A percentile compares a stretch with the other conserved stretches of the same genome.
Evolutionary conservation across 2,113 vertebrate species (phyloP).

Genomic region (Trichomycterus rosablanca): DNA sequence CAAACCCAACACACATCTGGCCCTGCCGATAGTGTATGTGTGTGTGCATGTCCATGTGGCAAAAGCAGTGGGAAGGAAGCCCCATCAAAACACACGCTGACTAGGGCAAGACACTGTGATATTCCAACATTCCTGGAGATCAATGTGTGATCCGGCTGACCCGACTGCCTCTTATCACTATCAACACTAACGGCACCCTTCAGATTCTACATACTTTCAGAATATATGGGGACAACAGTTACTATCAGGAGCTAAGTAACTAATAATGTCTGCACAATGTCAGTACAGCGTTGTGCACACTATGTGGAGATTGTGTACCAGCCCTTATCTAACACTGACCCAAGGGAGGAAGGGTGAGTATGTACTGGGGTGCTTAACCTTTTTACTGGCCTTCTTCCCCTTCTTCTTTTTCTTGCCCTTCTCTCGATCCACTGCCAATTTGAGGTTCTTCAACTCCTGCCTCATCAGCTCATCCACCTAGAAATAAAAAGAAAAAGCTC

Average conservation of each 20-base stretch:
- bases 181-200: constrained; percentile 5
- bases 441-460: constrained; percentile 72
- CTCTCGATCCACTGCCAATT: constrained; percentile 68
- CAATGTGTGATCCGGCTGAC: constrained; percentile 22
- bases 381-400: constrained; percentile 53
- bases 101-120: constrained; percentile 7
- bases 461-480: constrained; percentile 80
- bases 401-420: constrained; percentile 43
- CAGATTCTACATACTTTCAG: constrained; percentile 5
- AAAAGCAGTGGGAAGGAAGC: constrained; percentile 24
- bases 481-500: background rate
- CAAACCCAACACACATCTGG: constrained; percentile 18
- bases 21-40: background rate
- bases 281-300: background rate
- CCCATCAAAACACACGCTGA: constrained; percentile 35
- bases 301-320: background rate
- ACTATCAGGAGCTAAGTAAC: no score
- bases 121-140: constrained; percentile 26
- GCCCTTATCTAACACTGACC: background rate
- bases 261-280: constrained; percentile 17
- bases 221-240: no score
- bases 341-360: background rate
- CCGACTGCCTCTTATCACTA: constrained; percentile 7
- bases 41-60: constrained; percentile 2
- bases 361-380: constrained; percentile 36